These are phyloP conservation scores for Megaceryle maxima DNA, from an alignment of 2,113 vertebrate genomes.

Conservation along the genomic window DNA sequence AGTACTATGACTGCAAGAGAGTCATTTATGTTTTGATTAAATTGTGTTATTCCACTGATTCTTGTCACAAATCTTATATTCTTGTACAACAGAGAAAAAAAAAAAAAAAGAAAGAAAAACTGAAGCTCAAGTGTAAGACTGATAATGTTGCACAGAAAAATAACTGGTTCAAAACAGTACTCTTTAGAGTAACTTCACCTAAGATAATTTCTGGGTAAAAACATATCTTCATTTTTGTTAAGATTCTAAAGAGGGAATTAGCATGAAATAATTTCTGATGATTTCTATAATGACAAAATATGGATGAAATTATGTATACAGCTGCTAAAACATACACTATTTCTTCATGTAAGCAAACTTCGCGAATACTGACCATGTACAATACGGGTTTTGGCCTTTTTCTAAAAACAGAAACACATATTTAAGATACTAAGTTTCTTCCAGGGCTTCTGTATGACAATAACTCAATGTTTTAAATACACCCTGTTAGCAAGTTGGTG, in stretches of 20 bases:
- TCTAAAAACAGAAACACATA: rapidly evolving
- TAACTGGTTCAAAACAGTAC: background rate
- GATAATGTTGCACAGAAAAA: background rate
- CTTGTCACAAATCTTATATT: background rate
- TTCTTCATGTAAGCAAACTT: background rate
- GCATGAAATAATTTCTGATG: background rate
- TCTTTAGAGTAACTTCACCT: background rate
- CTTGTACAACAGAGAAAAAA: background rate
- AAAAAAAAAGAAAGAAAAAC: background rate
- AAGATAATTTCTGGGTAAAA: background rate
- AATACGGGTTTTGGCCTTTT: background rate
- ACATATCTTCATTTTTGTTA: background rate
- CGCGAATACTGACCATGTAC: background rate
- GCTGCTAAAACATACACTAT: background rate
- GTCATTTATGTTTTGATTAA: slow-evolving; percentile 11
- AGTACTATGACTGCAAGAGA: background rate
- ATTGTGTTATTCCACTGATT: background rate
- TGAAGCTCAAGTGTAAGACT: background rate
- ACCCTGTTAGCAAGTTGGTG: background rate
- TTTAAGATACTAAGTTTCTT: background rate
- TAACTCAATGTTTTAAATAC: background rate
- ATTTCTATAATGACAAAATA: background rate
- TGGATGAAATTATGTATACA: background rate
- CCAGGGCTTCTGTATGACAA: background rate
- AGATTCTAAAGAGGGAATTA: background rate